Evolutionary conservation across 2,797 vertebrate genomes (phyloP), one percentile per base, ranked within the genome.

Genomic region (Hydrolagus colliei): DNA sequence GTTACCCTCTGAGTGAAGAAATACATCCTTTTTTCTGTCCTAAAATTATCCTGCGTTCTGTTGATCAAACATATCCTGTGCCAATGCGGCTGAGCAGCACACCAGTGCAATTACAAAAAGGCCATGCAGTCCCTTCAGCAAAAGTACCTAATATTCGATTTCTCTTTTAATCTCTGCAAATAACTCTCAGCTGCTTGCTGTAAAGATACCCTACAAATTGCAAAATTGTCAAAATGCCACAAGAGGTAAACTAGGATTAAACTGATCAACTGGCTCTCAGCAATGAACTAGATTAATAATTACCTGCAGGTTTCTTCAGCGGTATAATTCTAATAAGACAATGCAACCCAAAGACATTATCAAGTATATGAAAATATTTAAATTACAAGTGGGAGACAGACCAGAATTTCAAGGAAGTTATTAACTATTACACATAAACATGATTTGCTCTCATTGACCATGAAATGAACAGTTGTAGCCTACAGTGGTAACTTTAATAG

Each of bases 391-490:
- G 12, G 67, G 18, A 84, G 32, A 84, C 79, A 84, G 68, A 71
- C 79, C 22, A 71, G 4, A 16, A 16, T 84, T 79, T 84, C 65
- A 84, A 77, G 72, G 62, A 67, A 22, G 88, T 63, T 87, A 67
- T 82, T 79, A 59, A 75, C 76, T 35, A 86, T 87, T 7, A 88
- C 0, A 14, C 86, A 79, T n/a, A 88, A 85, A 86, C 5, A 86
- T 52, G 1, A 87, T 86, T 89, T 68, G 20, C 7, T 86, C 67
- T 86, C 75, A 87, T 72, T 1, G 9, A 9, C 11, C 86, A 9
- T 80, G 52, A 89, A 87, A 88, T 85, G 86, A 86, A 71, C 63
- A 88, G 18, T 1, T 73, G 18, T 77, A 41, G 0, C n/a, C 62
- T 4, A 4, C 2, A 65, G 0, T 59, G 74, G 32, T 35, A 71